Base-by-base conservation (phyloP, 2,113 vertebrate genomes). In the Sorex fumeus region DNA sequence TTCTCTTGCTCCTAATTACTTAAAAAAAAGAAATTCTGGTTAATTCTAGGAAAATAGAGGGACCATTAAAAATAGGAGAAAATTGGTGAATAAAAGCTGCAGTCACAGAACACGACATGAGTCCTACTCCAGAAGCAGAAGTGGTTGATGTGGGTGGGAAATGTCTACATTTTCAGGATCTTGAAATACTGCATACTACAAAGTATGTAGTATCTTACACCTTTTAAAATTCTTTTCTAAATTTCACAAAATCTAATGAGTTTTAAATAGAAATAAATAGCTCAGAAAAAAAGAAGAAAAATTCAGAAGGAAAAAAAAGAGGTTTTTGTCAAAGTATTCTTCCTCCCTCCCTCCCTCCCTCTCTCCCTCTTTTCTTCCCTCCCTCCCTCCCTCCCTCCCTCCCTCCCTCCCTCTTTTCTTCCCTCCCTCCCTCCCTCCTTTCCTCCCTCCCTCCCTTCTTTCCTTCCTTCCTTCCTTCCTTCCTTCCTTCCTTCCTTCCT, bases 401-500 rank as follows among this genome's bases (percentile, higher is more conserved):
- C 91, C 30, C 98, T 50, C 47, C 13, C 10, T 50, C 47, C 47
- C 10, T 50, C 47, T 13, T 10, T 13, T 9, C 47, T 10, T 50
- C 47, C 13, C 13, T 50, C 13, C 13, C 10, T 50, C 13, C 53
- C 18, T 19, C 18, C 53, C 18, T 53, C 13, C 12, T 53, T 53
- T 53, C 18, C 13, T 19, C 53, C 13, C 53, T 53, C 18, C 13
- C 12, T 53, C 18, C 53, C 53, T 53, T 1, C 15, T 53, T 53
- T 53, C 64, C 64, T 66, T 28, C 64, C 50, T 53, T 9, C 16
- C 16, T 53, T 15, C 5, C 67, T n/a, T 10, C 10, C 66, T 32
- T 16, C 11, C 4, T 27, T 80, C 94, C 90, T 89, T 91, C 28
- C 98, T 94, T 96, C 88, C 79, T 90, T 71, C 72, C 96, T 90